Base-by-base conservation (phyloP, 2,888 invertebrate genomes). In the Cephus sareptanus region DNA sequence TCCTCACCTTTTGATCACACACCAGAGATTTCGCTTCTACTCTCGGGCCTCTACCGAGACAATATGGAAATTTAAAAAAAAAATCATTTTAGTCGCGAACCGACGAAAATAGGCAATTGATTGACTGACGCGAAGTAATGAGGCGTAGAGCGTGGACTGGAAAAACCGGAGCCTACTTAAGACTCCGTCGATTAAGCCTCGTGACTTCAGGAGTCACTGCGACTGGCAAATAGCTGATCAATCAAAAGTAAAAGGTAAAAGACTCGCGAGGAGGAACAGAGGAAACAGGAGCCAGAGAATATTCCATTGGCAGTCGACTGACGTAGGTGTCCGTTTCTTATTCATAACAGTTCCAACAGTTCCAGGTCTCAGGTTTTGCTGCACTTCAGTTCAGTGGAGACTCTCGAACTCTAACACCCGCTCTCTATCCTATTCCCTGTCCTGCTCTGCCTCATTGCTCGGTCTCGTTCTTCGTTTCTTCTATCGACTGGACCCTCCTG, bases 311-410 rank as follows among this genome's bases (percentile, higher is more conserved):
- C 34, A 31, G 31, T 35, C 56, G 34, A 34, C 73, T 76, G 75
- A 78, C 76, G 76, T 78, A 12, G 35, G 13, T 37, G 23, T 56
- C 76, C 76, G 78, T 75, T 73, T 56, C 71, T 76, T 78, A 78
- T 56, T 56, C 23, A 33, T 71, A 23, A 34, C 35, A 15, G 34
- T 74, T 37, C 23, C 71, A 23, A 34, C 35, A 15, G 34, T 74
- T 37, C 1, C 23, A 13, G 35, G 0, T 15, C 4, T 35, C 34
- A 30, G 74, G 71, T 71, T 71, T 71, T 33, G 12, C 71, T 31
- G 71, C 23, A 56, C 2, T 56, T 23, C 9, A 9, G 9, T 6
- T 56, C 56, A 9, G 2, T 30, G 0, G 56, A 56, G 56, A 56
- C 56, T 56, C 56, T 56, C 56, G 56, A 23, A 56, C 9, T 56